Conservation (phyloP, 2,113 vertebrate species). For the Ctenodactylus gundi region DNA sequence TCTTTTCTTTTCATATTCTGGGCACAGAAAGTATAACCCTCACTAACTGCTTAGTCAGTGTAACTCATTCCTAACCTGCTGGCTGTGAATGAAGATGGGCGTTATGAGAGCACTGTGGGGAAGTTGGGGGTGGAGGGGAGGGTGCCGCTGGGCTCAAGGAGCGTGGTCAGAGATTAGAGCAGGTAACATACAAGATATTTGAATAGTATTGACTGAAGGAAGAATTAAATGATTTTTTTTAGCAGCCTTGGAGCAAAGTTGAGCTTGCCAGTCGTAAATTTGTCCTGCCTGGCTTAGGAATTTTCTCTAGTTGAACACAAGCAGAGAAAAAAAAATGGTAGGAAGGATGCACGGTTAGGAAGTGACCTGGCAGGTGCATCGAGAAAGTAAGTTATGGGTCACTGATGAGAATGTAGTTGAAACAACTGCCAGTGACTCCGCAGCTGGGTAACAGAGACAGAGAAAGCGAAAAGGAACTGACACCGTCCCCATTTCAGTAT, state of each 20-base stretch:
- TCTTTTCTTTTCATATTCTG: too few relatives aligned
- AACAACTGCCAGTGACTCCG: not conserved
- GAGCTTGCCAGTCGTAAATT: not conserved
- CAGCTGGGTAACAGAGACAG: not conserved
- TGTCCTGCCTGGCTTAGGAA: constrained; percentile 19
- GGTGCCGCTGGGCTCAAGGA: not conserved
- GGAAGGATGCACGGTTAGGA: not conserved
- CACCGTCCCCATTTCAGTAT: not conserved
- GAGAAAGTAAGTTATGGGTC: not conserved
- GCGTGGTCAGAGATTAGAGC: not conserved
- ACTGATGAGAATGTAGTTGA: not conserved
- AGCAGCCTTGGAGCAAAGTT: not conserved
- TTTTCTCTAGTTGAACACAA: constrained; percentile 33
- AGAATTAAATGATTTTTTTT: not conserved
- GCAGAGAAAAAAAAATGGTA: not conserved
- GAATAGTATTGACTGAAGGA: not conserved
- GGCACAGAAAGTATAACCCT: not conserved
- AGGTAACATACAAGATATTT: not conserved
- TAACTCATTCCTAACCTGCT: not conserved
- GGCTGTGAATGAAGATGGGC: not conserved
- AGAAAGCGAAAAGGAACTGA: not conserved
- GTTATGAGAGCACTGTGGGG: not conserved
- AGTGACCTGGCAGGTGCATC: not conserved
- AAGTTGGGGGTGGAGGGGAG: too few relatives aligned
- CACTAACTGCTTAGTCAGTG: not conserved